Percentiles rank a stretch among this genome's conserved stretches.
These are phyloP conservation scores for Muntiacus muntjak DNA, from an alignment of 2,113 vertebrate genomes.

Conservation along the genomic window DNA sequence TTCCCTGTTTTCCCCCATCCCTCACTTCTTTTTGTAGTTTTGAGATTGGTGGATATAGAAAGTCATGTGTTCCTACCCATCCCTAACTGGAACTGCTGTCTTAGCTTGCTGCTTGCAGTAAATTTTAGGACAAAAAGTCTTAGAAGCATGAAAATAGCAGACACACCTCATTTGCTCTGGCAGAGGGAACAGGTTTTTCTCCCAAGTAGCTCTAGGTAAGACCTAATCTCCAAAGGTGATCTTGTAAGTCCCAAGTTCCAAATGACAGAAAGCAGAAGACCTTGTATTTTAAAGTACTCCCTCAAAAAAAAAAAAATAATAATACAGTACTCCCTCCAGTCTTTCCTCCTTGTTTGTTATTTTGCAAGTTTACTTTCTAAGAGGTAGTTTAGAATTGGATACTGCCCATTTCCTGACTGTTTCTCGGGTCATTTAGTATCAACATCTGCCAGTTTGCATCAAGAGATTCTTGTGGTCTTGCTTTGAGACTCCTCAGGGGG, in stretches of 20 bases:
- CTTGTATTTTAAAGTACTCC: background rate
- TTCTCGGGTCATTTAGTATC: background rate
- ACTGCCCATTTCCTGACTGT: background rate
- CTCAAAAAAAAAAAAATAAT: background rate
- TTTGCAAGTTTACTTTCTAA: constrained; percentile 46
- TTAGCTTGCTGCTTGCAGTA: constrained; percentile 26
- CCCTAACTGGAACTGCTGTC: background rate
- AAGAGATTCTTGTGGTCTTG: background rate
- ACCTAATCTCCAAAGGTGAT: constrained; percentile 42
- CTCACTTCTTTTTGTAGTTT: background rate
- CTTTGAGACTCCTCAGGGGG: background rate
- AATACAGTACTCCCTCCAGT: background rate
- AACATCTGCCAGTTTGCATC: background rate
- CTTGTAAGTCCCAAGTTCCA: background rate
- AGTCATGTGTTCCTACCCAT: background rate
- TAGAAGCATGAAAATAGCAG: constrained; percentile 46
- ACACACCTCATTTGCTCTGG: constrained; percentile 44
- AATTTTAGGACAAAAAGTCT: constrained; percentile 53
- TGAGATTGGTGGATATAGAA: constrained; percentile 14
- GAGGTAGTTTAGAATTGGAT: constrained; percentile 17
- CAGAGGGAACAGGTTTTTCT: constrained; percentile 18
- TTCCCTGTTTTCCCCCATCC: background rate
- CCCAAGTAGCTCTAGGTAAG: background rate
- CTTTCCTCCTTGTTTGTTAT: background rate
- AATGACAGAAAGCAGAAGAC: background rate